phyloP scores from a whole-genome alignment of 1,140 invertebrate species.

The Polyergus mexicanus region DNA sequence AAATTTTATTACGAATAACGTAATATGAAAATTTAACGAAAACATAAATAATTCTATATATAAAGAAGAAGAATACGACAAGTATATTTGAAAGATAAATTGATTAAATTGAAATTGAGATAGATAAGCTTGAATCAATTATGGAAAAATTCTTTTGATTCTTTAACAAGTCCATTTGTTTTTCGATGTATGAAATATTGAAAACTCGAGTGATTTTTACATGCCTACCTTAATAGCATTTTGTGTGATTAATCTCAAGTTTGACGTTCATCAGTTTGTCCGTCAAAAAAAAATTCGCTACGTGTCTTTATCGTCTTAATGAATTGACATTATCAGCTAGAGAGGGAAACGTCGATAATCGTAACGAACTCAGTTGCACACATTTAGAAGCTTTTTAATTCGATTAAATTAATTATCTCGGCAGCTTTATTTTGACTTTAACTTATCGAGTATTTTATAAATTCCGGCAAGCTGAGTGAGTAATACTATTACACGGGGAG shows the following conservation, averaged over 20 bases:
- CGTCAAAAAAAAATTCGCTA: constrained; percentile 35
- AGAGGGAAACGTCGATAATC: constrained; percentile 47
- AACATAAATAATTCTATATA: neutral
- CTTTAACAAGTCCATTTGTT: constrained; percentile 22
- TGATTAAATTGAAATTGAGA: constrained; percentile 13
- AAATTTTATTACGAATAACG: neutral
- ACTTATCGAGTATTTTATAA: constrained; percentile 45
- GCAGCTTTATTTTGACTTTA: constrained; percentile 47
- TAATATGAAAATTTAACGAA: neutral
- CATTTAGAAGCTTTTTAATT: constrained; percentile 33
- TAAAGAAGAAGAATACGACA: neutral
- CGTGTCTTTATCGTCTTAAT: constrained; percentile 44
- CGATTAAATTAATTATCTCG: constrained; percentile 50
- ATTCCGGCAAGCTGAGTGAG: constrained; percentile 19
- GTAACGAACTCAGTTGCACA: constrained; percentile 36
- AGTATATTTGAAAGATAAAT: constrained; percentile 22
- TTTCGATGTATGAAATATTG: neutral
- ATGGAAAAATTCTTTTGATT: constrained; percentile 14
- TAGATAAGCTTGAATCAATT: constrained; percentile 17
- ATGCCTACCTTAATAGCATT: constrained; percentile 20
- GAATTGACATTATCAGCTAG: constrained; percentile 37
- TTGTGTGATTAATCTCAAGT: constrained; percentile 47
- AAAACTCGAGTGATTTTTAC: constrained; percentile 30
- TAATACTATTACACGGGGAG: neutral
- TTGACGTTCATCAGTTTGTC: constrained; percentile 29